Conservation (phyloP, 2,797 vertebrate genomes). For the Chelonia mydas region DNA sequence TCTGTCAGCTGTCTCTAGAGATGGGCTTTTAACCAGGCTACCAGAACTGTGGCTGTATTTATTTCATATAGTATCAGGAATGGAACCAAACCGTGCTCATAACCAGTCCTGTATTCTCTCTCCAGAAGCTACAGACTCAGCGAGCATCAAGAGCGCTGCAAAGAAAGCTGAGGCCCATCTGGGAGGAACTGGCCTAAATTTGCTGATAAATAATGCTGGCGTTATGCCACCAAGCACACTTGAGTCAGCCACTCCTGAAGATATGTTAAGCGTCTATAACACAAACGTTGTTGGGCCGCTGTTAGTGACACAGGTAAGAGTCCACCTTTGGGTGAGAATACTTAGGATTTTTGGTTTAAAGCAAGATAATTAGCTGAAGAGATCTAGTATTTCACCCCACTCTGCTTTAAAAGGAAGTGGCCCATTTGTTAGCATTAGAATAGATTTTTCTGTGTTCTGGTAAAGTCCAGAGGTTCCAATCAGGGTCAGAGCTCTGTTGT, state of each 20-base stretch:
- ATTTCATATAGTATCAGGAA: too few species aligned
- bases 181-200: background rate
- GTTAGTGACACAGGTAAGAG: background rate
- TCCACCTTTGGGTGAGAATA: background rate
- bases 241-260: background rate
- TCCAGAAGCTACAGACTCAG: background rate
- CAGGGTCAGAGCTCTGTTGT: background rate
- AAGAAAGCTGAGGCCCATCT: background rate
- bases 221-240: background rate
- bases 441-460: background rate
- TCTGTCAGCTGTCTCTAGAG: background rate
- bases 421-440: background rate
- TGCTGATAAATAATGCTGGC: slow-evolving; percentile 7
- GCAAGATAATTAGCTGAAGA: background rate
- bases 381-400: background rate
- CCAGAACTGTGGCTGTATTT: too few species aligned
- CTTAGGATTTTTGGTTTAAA: background rate
- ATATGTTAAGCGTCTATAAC: background rate
- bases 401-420: background rate
- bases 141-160: slow-evolving; percentile 25
- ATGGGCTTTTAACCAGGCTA: background rate
- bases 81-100: too few species aligned
- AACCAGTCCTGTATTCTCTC: background rate
- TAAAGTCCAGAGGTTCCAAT: background rate
- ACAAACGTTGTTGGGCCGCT: background rate